phyloP scores from a whole-genome alignment of 2,888 invertebrate genomes.

The Phengaris arion region DNA sequence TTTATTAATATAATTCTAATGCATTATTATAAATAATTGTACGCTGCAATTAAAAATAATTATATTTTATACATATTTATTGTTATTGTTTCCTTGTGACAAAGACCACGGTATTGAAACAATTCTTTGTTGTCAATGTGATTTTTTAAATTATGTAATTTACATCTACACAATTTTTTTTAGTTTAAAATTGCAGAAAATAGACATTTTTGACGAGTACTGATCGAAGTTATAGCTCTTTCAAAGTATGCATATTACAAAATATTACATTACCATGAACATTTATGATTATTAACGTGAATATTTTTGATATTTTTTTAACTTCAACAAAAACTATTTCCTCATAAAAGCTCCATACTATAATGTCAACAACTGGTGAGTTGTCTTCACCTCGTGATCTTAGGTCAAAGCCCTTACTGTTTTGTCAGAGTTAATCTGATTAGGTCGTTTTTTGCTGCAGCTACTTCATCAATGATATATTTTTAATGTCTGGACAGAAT shows the following conservation, averaged over 20 bases:
- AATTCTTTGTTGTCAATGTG: neutral
- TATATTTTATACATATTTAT: neutral
- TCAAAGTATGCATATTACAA: no score
- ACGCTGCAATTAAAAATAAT: neutral
- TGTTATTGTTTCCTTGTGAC: constrained; percentile 6
- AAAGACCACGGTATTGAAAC: neutral
- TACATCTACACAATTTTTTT: no score
- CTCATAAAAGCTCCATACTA: neutral
- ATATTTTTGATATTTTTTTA: no score
- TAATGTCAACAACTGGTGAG: constrained; percentile 30
- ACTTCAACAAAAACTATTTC: neutral
- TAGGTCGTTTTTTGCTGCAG: constrained; percentile 39
- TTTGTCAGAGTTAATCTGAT: constrained; percentile 42
- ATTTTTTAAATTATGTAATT: neutral
- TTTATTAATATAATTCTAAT: constrained; percentile 1
- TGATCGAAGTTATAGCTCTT: no score
- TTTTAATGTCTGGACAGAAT: neutral
- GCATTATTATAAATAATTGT: neutral
- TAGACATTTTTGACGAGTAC: no score
- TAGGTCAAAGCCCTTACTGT: constrained; percentile 45
- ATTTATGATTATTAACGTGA: no score
- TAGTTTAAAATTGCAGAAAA: no score
- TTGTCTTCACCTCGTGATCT: constrained; percentile 38
- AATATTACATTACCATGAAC: no score
- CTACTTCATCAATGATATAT: constrained; percentile 17